Evolutionary conservation across 2,888 invertebrate species (phyloP), one percentile per base, ranked within the genome.

Genomic region (Agrilus cyanescens): DNA sequence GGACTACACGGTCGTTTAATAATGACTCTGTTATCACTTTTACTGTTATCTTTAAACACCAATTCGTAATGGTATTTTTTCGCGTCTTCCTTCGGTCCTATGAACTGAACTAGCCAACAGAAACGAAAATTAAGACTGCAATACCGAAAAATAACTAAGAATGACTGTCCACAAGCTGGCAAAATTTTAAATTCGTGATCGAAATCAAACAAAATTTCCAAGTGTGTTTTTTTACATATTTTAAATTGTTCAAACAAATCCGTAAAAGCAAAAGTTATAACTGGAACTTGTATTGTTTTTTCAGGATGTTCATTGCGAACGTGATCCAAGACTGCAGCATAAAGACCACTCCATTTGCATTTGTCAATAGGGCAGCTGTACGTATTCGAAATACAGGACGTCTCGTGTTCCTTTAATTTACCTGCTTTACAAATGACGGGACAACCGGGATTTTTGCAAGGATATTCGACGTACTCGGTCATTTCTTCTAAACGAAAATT

Each of bases 401-500:
- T 13, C 45, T 45, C 53, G 34, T 55, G 55, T 12, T 46, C 14
- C 18, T 37, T 40, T 31, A 53, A 53, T 4, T 45, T 37, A n/a
- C 38, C 30, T 4, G 46, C 43, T 4, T 38, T 46, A 4, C 46
- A 40, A 2, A 46, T 41, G 47, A 54, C 58, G 4, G 18, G 46
- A 41, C 64, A 64, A 6, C 56, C 57, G 2, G 40, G 38, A 46
- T 56, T 48, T 45, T 57, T 60, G 41, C 64, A 64, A 4, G 58
- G 58, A 47, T 59, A 63, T 5, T 48, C 54, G 34, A 61, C 46
- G n/a, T 53, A 48, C 12, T 48, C 42, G 5, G 57, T 54, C 29
- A 64, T 48, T 37, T 52, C 51, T 48, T 62, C 63, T n/a, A 64
- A 51, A 10, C 52, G 47, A 46, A 55, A 60, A 42, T 64, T 65